These are phyloP conservation scores for Zeugodacus cucurbitae DNA, from an alignment of 1,140 invertebrate species.

Conservation along the genomic window DNA sequence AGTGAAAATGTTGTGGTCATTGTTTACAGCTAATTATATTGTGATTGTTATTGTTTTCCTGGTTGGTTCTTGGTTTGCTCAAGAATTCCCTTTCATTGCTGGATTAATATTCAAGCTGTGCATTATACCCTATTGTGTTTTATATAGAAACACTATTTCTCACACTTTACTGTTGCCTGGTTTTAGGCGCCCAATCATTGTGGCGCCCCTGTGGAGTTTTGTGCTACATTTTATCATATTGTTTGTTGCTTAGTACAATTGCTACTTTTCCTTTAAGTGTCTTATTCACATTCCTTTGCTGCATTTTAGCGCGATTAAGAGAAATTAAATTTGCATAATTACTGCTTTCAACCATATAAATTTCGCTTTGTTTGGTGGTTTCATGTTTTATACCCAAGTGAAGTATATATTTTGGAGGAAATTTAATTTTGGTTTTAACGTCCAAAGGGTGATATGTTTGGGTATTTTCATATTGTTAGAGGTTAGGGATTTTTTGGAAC, in stretches of 20 bases:
- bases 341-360: neutral
- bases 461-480: no score
- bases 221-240: neutral
- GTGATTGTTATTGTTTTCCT: neutral
- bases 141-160: neutral
- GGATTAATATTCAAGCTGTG: neutral
- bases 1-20: neutral
- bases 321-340: neutral
- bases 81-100: neutral
- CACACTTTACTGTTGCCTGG: neutral
- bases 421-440: no score
- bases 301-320: neutral
- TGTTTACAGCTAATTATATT: neutral
- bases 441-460: no score
- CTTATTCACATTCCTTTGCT: neutral
- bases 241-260: neutral
- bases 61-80: neutral
- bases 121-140: neutral
- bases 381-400: no score
- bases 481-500: no score
- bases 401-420: no score
- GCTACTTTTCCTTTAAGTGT: neutral
- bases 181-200: neutral
- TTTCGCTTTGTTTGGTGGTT: neutral
- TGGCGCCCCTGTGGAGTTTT: neutral